Conservation (phyloP, 2,888 invertebrate genomes). For the Luffia ferchaultella region DNA sequence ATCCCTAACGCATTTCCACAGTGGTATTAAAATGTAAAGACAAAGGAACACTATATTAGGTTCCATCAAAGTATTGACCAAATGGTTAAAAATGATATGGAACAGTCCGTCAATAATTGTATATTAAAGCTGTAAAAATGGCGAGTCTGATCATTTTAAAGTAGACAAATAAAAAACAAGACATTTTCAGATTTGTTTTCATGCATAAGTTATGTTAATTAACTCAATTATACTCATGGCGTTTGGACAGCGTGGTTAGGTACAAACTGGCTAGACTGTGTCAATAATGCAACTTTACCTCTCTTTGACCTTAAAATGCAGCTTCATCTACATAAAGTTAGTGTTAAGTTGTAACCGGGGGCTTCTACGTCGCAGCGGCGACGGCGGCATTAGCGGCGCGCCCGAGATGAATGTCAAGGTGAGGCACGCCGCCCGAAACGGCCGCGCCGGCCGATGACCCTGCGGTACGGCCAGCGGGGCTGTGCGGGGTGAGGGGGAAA, state of each 20-base stretch:
- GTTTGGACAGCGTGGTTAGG: slow-evolving; percentile 44
- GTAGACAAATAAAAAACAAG: too few species aligned
- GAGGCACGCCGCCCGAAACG: slow-evolving; percentile 62
- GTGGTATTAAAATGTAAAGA: too few species aligned
- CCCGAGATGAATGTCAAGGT: slow-evolving; percentile 66
- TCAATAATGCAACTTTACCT: not conserved
- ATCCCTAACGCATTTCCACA: too few species aligned
- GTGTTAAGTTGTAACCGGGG: not conserved
- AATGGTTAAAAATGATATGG: too few species aligned
- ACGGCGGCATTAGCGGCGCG: slow-evolving; percentile 17
- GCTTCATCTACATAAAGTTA: not conserved
- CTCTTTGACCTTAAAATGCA: not conserved
- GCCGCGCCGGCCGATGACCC: slow-evolving; percentile 57
- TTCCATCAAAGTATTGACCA: too few species aligned
- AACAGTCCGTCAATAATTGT: too few species aligned
- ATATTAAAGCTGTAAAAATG: too few species aligned
- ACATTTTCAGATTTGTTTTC: too few species aligned
- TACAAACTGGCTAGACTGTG: not conserved
- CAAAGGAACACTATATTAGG: too few species aligned
- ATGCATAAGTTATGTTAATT: too few species aligned
- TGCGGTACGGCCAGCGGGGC: slow-evolving; percentile 23
- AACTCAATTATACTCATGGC: too few species aligned
- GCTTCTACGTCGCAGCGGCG: not conserved
- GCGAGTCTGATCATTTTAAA: too few species aligned
- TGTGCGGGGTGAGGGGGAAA: slow-evolving; percentile 30